Evolutionary conservation across 2,113 vertebrate genomes (phyloP).

Genomic region (Pao palembangensis): DNA sequence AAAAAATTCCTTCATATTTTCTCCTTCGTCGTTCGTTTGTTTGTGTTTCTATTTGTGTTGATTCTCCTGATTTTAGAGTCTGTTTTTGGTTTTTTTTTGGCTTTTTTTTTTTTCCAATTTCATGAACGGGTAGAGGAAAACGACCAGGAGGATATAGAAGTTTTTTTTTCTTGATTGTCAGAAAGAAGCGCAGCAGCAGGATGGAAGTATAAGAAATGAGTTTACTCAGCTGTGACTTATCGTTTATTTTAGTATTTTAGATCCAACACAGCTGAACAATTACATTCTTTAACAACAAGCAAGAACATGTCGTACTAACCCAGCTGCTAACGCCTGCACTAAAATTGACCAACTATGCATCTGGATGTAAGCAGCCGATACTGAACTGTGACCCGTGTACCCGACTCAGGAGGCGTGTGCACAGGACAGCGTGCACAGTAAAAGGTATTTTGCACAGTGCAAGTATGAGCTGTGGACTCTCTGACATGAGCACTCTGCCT

Average conservation of each 20-base stretch:
- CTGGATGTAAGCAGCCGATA: constrained; percentile 35
- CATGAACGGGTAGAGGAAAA: not conserved
- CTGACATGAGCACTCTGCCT: constrained; percentile 55
- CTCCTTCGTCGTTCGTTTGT: not conserved
- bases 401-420: constrained; percentile 17
- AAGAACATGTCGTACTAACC: no score
- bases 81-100: not conserved
- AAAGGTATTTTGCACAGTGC: not conserved
- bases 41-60: no score
- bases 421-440: constrained; percentile 12
- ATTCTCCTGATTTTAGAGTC: not conserved
- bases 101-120: not conserved
- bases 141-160: no score
- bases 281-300: no score
- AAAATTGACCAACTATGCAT: constrained; percentile 57
- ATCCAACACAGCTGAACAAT: no score
- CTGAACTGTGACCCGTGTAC: constrained; percentile 13
- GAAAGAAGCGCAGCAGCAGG: no score
- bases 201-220: no score
- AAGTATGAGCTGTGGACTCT: not conserved
- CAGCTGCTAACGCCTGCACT: not conserved
- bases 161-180: no score
- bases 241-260: no score
- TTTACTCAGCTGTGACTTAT: no score
- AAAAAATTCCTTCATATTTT: not conserved